Conservation (phyloP, 1,140 invertebrate species). For the Drosophila baimaii region DNA sequence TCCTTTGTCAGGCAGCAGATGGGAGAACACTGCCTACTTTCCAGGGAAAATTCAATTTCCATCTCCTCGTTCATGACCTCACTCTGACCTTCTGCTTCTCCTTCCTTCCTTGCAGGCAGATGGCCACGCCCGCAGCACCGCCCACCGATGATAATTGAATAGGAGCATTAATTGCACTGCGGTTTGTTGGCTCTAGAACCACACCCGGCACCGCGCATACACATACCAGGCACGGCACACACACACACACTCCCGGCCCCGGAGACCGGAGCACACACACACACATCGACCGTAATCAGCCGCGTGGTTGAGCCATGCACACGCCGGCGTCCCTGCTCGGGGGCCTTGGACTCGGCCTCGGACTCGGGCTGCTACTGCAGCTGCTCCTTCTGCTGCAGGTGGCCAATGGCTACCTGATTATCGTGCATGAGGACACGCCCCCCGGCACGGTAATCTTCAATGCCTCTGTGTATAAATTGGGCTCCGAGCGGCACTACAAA, state of each 20-base stretch:
- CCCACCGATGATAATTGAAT: conserved; percentile 75
- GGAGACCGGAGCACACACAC: conserved; percentile 4
- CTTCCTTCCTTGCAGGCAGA: conserved; percentile 38
- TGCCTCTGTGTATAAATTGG: conserved; percentile 90
- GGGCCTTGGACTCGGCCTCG: conserved; percentile 1
- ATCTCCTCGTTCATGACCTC: neutral
- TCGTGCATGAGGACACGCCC: conserved; percentile 88
- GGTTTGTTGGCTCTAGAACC: conserved; percentile 60
- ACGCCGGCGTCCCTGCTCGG: conserved; percentile 22
- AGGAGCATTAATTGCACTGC: conserved; percentile 65
- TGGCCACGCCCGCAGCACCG: conserved; percentile 48
- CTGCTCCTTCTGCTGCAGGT: conserved; percentile 33
- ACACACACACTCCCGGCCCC: neutral
- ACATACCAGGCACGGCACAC: too few species aligned
- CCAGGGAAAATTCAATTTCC: conserved; percentile 38
- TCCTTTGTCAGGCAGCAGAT: neutral
- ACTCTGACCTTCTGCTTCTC: neutral
- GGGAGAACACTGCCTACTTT: conserved; percentile 45
- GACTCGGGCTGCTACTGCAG: conserved; percentile 36
- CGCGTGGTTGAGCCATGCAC: conserved; percentile 46
- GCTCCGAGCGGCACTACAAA: conserved; percentile 89
- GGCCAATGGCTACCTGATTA: conserved; percentile 87
- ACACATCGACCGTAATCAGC: conserved; percentile 19
- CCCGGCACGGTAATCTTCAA: conserved; percentile 91
- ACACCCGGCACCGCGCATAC: too few species aligned